Base-by-base conservation (phyloP, 2,888 invertebrate species). In the Penaeus monodon region DNA sequence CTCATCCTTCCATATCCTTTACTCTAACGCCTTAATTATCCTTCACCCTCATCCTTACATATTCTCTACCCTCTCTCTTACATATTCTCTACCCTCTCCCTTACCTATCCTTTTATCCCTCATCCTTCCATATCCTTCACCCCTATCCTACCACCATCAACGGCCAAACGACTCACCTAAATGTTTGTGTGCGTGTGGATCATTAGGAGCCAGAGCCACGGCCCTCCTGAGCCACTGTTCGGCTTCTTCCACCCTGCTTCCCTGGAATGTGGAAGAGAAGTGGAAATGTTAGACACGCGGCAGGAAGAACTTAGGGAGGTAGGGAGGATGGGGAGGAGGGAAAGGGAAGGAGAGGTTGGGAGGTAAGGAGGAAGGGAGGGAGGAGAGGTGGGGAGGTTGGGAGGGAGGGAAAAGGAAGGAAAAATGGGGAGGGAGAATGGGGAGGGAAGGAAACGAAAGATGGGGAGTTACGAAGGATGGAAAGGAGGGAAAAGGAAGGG, bases 161-260 rank as follows among this genome's bases (percentile, higher is more conserved):
- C 27, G 12, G 64, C 63, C n/a, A 49, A 49, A 24, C 24, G 8
- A 88, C 91, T 89, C 86, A 91, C 91, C 91, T 33, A 90, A 90
- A 70, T 91, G 91, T 29, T 90, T 92, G 88, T 92, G 92, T 24
- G 93, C 92, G 77, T 91, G 91, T 3, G 91, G 90, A 86, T 93
- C 93, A 64, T 91, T 91, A 0, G 92, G 92, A 65, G 92, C 92
- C 6, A 93, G 86, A 17, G 90, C 84, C 74, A 92, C 91, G 6
- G 93, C 93, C 90, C 92, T 92, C 49, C 91, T 89, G 89, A 92
- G 92, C 93, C 93, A 93, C 8, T 91, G 89, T 90, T 93, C 93
- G 0, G 93, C 93, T 89, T 92, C 92, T n/a, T 91, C 90, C 27
- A 91, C 85, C 27, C 92, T 90, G 73, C 92, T 92, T 92, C 92